Percentiles rank a stretch among this genome's conserved stretches.
Evolutionary conservation across 2,888 invertebrate species (phyloP).

Genomic region (Oscheius onirici): DNA sequence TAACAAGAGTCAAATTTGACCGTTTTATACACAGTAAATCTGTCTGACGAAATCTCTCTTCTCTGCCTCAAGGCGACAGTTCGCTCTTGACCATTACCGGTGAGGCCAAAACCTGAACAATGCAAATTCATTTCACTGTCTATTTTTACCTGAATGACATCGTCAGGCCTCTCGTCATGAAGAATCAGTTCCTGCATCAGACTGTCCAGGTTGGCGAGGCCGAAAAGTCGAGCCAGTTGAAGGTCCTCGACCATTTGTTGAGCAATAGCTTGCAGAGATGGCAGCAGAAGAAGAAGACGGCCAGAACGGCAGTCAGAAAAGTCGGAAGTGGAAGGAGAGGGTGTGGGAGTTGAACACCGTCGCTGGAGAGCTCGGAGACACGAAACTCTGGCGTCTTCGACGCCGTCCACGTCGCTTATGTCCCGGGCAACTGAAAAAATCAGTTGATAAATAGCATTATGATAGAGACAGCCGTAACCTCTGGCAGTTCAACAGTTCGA

Average conservation of each 20-base stretch:
- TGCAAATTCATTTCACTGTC: background rate
- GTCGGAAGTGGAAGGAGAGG: slow-evolving; percentile 9
- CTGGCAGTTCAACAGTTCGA: too few relatives aligned
- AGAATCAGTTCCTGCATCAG: slow-evolving; percentile 64
- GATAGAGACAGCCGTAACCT: too few relatives aligned
- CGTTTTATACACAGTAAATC: too few relatives aligned
- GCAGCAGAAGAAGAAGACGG: slow-evolving; percentile 58
- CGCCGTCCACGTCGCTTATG: slow-evolving; percentile 38
- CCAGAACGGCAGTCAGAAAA: slow-evolving; percentile 55
- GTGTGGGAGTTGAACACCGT: slow-evolving; percentile 28
- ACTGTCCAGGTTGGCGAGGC: slow-evolving; percentile 64
- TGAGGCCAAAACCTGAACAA: slow-evolving; percentile 1
- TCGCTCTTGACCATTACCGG: slow-evolving; percentile 27
- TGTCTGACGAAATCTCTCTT: too few relatives aligned
- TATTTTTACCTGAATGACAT: slow-evolving; percentile 23
- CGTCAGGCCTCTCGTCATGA: slow-evolving; percentile 50
- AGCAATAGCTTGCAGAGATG: slow-evolving; percentile 55
- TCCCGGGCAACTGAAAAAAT: slow-evolving; percentile 40
- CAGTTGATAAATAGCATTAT: too few relatives aligned
- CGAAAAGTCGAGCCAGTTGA: slow-evolving; percentile 64
- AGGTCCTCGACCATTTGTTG: slow-evolving; percentile 66
- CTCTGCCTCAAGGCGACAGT: slow-evolving; percentile 11
- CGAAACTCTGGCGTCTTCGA: slow-evolving; percentile 50
- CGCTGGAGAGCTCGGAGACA: slow-evolving; percentile 48
- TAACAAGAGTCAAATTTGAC: too few relatives aligned